Evolutionary conservation across 2,888 invertebrate genomes (phyloP).

Genomic region (Phyllotreta striolata): DNA sequence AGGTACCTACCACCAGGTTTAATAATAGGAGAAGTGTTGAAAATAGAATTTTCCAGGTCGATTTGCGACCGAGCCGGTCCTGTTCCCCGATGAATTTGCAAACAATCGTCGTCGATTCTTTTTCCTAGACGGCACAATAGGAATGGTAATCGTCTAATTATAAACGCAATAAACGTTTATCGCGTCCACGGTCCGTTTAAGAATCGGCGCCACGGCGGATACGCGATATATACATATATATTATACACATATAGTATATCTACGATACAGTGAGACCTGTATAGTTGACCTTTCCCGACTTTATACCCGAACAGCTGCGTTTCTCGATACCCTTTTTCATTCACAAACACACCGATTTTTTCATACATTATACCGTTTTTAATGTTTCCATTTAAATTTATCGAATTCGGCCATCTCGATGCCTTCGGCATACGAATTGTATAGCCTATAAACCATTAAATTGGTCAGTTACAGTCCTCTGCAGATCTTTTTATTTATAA

Average conservation of each 20-base stretch:
- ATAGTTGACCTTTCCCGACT: constrained; percentile 42
- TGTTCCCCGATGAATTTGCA: constrained; percentile 29
- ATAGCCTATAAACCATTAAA: too few relatives aligned
- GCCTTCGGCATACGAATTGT: too few relatives aligned
- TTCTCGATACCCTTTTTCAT: neutral
- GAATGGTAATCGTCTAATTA: constrained; percentile 39
- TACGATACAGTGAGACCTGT: constrained; percentile 43
- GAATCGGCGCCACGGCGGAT: constrained; percentile 47
- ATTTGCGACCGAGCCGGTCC: constrained; percentile 10
- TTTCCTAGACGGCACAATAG: constrained; percentile 19
- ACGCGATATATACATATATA: too few relatives aligned
- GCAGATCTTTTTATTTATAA: too few relatives aligned
- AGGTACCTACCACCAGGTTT: too few relatives aligned
- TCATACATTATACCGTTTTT: too few relatives aligned
- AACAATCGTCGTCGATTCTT: constrained; percentile 17
- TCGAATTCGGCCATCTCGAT: too few relatives aligned
- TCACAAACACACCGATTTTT: too few relatives aligned
- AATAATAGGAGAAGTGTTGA: too few relatives aligned
- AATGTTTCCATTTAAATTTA: too few relatives aligned
- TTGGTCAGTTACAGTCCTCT: too few relatives aligned
- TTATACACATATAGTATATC: constrained; percentile 32
- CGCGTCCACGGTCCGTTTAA: constrained; percentile 48
- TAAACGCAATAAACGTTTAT: constrained; percentile 43
- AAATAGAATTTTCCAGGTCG: neutral
- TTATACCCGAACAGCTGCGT: constrained; percentile 44